These are phyloP conservation scores for Spinus pinus DNA, from an alignment of 2,797 vertebrate genomes.

Conservation along the genomic window DNA sequence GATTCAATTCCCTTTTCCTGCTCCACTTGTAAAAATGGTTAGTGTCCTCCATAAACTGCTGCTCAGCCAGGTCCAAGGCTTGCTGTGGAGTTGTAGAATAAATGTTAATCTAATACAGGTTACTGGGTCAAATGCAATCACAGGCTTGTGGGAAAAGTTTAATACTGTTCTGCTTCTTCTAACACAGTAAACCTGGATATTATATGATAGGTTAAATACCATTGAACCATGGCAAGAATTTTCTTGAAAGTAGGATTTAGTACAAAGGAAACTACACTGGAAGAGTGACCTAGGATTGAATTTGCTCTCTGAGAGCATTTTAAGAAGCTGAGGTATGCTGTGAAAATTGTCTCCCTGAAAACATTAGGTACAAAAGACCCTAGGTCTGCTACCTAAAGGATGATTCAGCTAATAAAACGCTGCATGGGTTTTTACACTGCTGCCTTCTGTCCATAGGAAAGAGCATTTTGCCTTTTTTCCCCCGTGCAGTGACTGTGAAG, in stretches of 20 bases:
- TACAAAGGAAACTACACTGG: constrained; percentile 79
- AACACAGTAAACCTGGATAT: constrained; percentile 85
- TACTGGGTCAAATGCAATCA: constrained; percentile 86
- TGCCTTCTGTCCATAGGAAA: background rate
- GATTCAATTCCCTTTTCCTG: constrained; percentile 84
- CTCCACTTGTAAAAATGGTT: constrained; percentile 84
- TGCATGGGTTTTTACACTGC: constrained; percentile 2
- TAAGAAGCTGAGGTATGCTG: constrained; percentile 56
- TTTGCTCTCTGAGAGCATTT: constrained; percentile 73
- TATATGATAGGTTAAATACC: constrained; percentile 86
- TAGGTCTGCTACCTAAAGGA: constrained; percentile 43
- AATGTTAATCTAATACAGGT: constrained; percentile 89
- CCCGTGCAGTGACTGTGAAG: background rate
- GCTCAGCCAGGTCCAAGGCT: constrained; percentile 78
- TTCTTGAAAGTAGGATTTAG: constrained; percentile 84
- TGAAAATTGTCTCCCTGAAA: constrained; percentile 70
- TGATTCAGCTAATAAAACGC: constrained; percentile 55
- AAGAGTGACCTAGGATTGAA: constrained; percentile 80
- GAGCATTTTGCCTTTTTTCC: background rate
- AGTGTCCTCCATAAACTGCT: constrained; percentile 81
- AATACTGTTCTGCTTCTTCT: constrained; percentile 84
- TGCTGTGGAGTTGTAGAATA: constrained; percentile 83
- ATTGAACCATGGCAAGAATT: constrained; percentile 82
- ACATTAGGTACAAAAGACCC: constrained; percentile 56
- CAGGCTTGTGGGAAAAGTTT: constrained; percentile 85